Base-by-base conservation (phyloP, 2,888 invertebrate genomes). In the Tachystola acroxantha region DNA sequence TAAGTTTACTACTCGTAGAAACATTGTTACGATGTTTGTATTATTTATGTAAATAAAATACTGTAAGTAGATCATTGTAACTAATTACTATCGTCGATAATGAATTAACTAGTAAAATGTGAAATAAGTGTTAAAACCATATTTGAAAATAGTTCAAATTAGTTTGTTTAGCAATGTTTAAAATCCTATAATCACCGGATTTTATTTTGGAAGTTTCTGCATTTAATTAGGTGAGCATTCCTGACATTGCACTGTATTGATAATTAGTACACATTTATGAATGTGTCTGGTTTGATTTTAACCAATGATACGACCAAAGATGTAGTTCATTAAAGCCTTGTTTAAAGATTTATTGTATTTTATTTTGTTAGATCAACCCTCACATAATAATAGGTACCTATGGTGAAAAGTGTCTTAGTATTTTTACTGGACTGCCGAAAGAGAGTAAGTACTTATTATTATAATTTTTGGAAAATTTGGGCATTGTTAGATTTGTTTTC, bases 251-350 rank as follows among this genome's bases (percentile, higher is more conserved):
- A 49, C 46, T 43, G 48, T 57, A 47, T 62, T 48, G 43, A 53
- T 43, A 45, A 43, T 43, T 39, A 39, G 34, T 45, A 51, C 53
- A 52, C 56, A 50, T 59, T n/a, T 57, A 46, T 53, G 42, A 55
- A 70, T 65, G 69, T 75, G 74, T 68, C 67, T 53, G 68, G 61
- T 70, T 69, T 63, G 59, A 56, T 63, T 71, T 54, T 78, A 89
- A 89, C 90, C 90, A 90, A 90, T 90, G 89, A 89, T 89, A 88
- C 86, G 89, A 90, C 90, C 90, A 91, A 91, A 90, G 90, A 90
- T 74, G 78, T 86, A 86, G 85, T 67, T 71, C 68, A 88, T 72
- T 85, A 86, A 86, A 85, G 62, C 65, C 63, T 80, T 81, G 82
- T 85, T 84, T 71, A 69, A 73, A 71, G 64, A 45, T 49, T 29